Percentiles rank a stretch among this genome's conserved stretches.
Evolutionary conservation across 2,888 invertebrate species (phyloP).

Genomic region (Thelaira solivaga): DNA sequence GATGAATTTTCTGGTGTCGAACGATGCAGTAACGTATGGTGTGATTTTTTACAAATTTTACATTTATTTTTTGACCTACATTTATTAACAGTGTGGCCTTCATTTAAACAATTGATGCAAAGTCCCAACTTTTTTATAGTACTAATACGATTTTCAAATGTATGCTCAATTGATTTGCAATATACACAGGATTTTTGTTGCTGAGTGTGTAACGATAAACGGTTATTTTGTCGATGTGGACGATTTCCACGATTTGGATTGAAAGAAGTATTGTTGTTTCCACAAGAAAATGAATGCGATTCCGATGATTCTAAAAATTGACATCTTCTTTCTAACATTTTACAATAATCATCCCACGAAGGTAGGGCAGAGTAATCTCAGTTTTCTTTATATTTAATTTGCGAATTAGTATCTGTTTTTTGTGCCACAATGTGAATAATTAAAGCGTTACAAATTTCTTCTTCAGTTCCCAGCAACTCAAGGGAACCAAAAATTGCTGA

Average conservation of each 20-base stretch:
- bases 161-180: neutral
- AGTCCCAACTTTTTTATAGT: neutral
- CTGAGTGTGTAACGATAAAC: neutral
- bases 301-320: neutral
- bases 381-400: neutral
- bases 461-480: neutral
- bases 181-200: neutral
- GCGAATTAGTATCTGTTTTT: neutral
- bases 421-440: neutral
- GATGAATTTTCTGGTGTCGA: neutral
- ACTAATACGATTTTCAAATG: neutral
- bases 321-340: neutral
- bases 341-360: neutral
- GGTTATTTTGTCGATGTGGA: neutral
- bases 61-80: neutral
- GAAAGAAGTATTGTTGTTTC: too few species aligned
- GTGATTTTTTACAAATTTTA: neutral
- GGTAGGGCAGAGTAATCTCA: neutral
- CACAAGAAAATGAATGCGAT: neutral
- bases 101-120: neutral
- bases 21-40: neutral
- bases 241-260: neutral
- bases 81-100: neutral
- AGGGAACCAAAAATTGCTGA: slow-evolving; percentile 2
- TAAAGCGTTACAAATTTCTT: neutral